Evolutionary conservation across 2,113 vertebrate genomes (phyloP).

Genomic region (Telmatochromis bifrenatus): DNA sequence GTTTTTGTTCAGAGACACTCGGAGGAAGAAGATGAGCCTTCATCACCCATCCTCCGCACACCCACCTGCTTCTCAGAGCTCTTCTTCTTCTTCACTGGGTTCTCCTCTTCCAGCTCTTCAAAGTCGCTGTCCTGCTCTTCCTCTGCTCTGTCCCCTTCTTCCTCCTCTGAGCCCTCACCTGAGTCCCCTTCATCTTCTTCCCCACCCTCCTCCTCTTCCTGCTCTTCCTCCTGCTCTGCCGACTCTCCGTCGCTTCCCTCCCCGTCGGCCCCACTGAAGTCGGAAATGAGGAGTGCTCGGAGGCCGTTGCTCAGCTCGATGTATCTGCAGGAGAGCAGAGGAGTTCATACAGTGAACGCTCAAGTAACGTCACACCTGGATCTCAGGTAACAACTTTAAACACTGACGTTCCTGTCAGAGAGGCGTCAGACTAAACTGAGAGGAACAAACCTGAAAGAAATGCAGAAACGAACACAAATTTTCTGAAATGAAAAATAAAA

Average conservation of each 20-base stretch:
- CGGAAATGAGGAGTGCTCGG: slow-evolving; percentile 88
- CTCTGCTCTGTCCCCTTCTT: slow-evolving; percentile 68
- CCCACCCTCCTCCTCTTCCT: neutral
- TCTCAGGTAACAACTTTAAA: neutral
- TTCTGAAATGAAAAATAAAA: neutral
- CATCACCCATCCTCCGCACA: neutral
- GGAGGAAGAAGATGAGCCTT: neutral
- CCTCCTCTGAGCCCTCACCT: slow-evolving; percentile 15
- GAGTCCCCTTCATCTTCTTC: slow-evolving; percentile 28
- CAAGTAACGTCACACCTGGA: neutral
- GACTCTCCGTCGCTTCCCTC: neutral
- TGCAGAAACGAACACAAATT: neutral
- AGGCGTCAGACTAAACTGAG: neutral
- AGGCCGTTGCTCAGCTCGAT: slow-evolving; percentile 87
- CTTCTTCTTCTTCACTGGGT: slow-evolving; percentile 51
- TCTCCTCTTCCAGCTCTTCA: slow-evolving; percentile 62
- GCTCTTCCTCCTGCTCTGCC: slow-evolving; percentile 34
- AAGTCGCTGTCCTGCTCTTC: slow-evolving; percentile 73
- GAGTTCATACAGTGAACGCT: neutral
- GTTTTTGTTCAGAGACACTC: neutral
- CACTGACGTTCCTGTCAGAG: neutral
- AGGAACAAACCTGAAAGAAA: neutral
- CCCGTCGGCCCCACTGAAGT: slow-evolving; percentile 73
- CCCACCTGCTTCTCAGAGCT: slow-evolving; percentile 88
- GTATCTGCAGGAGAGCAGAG: slow-evolving; percentile 69